phyloP scores from a whole-genome alignment of 2,797 vertebrate genomes.

The Coranthus polyacanthus region DNA sequence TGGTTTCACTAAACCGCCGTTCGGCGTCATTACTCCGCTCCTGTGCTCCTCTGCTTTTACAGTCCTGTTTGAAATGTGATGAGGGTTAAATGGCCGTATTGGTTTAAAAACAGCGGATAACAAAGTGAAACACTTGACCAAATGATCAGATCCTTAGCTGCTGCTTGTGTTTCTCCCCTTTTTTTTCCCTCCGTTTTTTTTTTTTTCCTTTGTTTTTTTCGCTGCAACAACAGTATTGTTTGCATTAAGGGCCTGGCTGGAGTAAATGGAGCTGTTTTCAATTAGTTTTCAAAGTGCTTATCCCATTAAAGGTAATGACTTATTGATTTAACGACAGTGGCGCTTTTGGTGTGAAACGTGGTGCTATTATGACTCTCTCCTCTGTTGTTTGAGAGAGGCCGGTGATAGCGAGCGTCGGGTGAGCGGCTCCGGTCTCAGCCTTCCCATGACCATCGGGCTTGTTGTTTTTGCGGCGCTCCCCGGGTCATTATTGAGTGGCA shows the following conservation, averaged over 20 bases:
- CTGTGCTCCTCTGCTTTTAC: conserved; percentile 7
- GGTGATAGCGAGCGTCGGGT: conserved; percentile 38
- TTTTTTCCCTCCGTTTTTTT: conserved; percentile 6
- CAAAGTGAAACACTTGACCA: conserved; percentile 68
- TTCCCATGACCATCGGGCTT: conserved; percentile 38
- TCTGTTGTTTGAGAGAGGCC: conserved; percentile 72
- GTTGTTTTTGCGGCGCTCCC: conserved; percentile 51
- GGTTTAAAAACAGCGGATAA: conserved; percentile 35
- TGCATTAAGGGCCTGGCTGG: conserved; percentile 90
- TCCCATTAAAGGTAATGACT: conserved; percentile 99
- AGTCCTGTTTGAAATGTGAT: conserved; percentile 19
- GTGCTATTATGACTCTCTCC: conserved; percentile 88
- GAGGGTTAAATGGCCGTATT: conserved; percentile 46
- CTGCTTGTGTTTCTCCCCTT: conserved; percentile 44
- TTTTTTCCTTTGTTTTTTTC: conserved; percentile 58
- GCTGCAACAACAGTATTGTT: conserved; percentile 85
- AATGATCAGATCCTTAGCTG: conserved; percentile 60
- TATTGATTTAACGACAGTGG: conserved; percentile 98
- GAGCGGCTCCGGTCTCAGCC: conserved; percentile 55
- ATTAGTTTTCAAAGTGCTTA: conserved; percentile 99
- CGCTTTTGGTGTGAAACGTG: conserved; percentile 94
- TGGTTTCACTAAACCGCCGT: neutral
- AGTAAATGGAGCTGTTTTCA: conserved; percentile 99
- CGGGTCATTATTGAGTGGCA: conserved; percentile 73
- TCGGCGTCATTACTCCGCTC: neutral